These are phyloP conservation scores for Ctenodactylus gundi DNA, from an alignment of 2,113 vertebrate species.

Conservation along the genomic window DNA sequence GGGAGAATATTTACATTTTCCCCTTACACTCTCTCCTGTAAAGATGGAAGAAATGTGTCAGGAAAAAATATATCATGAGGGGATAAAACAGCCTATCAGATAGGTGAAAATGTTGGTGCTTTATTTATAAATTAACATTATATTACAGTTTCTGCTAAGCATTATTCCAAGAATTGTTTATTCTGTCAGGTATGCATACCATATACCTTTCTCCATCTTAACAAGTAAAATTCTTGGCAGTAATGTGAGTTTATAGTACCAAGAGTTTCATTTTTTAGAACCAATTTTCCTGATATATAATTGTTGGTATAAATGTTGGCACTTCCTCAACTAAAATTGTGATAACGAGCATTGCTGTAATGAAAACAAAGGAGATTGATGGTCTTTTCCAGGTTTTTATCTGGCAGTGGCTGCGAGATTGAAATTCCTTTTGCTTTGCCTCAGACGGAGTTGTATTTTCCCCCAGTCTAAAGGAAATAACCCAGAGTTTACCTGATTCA, in stretches of 20 bases:
- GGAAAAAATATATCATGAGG: background rate
- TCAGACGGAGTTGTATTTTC: conserved; percentile 11
- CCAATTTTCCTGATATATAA: conserved; percentile 82
- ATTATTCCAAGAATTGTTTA: conserved; percentile 55
- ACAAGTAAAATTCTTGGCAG: conserved; percentile 49
- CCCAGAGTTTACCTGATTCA: conserved; percentile 30
- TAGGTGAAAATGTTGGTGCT: background rate
- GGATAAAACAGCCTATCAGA: conserved; percentile 1
- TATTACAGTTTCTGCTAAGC: background rate
- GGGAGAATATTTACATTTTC: conserved; percentile 25
- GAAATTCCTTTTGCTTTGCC: conserved; percentile 75
- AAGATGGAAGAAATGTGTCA: background rate
- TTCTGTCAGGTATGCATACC: conserved; percentile 39
- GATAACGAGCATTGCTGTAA: conserved; percentile 75
- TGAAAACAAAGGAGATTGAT: conserved; percentile 81
- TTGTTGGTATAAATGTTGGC: conserved; percentile 76
- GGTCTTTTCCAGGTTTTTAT: conserved; percentile 75
- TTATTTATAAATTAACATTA: conserved; percentile 36
- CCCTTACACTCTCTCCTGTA: background rate
- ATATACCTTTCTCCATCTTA: conserved; percentile 8
- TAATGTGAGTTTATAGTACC: conserved; percentile 69
- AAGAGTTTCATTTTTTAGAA: conserved; percentile 77
- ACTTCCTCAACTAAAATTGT: conserved; percentile 76
- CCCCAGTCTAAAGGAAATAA: conserved; percentile 42
- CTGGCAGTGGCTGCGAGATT: conserved; percentile 67